These are phyloP conservation scores for Rugalucina vietnamica DNA, from an alignment of 2,888 invertebrate genomes.

Conservation along the genomic window DNA sequence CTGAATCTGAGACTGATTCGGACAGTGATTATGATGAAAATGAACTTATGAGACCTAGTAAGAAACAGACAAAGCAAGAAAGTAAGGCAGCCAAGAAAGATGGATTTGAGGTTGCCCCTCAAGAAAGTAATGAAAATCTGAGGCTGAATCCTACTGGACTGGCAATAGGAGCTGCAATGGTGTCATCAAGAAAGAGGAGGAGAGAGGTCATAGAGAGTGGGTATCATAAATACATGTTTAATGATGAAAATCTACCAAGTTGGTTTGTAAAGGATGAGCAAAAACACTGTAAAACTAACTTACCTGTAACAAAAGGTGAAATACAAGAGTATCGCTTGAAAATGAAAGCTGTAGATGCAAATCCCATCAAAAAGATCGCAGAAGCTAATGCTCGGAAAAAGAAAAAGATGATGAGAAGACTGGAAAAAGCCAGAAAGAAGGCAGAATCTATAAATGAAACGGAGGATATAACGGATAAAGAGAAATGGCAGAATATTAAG, in stretches of 20 bases:
- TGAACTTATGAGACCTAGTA: slow-evolving; percentile 50
- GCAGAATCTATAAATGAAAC: slow-evolving; percentile 97
- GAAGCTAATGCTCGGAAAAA: slow-evolving; percentile 99
- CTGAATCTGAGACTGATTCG: slow-evolving; percentile 45
- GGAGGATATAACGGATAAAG: slow-evolving; percentile 94
- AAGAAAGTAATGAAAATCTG: slow-evolving; percentile 75
- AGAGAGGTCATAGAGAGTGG: slow-evolving; percentile 95
- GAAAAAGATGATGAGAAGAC: slow-evolving; percentile 92
- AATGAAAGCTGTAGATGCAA: slow-evolving; percentile 92
- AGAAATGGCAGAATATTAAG: slow-evolving; percentile 96
- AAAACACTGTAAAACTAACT: slow-evolving; percentile 92
- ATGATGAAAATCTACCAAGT: slow-evolving; percentile 95
- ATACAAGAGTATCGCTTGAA: slow-evolving; percentile 93
- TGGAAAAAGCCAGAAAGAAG: slow-evolving; percentile 98
- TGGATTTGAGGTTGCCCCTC: slow-evolving; percentile 89
- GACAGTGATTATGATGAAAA: slow-evolving; percentile 68
- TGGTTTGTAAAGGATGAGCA: slow-evolving; percentile 98
- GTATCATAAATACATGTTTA: slow-evolving; percentile 97
- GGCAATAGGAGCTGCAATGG: slow-evolving; percentile 95
- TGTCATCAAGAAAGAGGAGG: slow-evolving; percentile 94
- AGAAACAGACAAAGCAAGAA: slow-evolving; percentile 70
- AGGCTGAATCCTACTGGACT: slow-evolving; percentile 90
- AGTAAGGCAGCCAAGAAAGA: slow-evolving; percentile 66
- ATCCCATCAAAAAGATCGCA: slow-evolving; percentile 98
- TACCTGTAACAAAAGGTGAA: slow-evolving; percentile 92